phyloP scores from a whole-genome alignment of 2,888 invertebrate species.

The Drosophila atroscutellata region DNA sequence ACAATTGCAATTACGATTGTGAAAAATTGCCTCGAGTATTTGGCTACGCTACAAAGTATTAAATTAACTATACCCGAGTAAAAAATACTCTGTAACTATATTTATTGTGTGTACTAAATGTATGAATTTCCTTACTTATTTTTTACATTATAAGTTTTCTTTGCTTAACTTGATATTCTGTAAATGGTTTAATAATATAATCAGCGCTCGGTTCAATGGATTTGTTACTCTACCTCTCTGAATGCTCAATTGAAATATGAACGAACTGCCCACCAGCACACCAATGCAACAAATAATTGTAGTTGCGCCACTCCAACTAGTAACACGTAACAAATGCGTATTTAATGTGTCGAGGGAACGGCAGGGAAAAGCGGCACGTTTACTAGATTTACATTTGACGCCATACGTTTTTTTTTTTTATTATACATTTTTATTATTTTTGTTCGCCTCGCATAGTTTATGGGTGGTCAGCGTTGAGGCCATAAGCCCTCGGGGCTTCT shows the following conservation, averaged over 20 bases:
- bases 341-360: conserved; percentile 75
- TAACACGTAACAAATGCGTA: conserved; percentile 80
- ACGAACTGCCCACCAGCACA: conserved; percentile 55
- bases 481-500: conserved; percentile 67
- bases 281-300: conserved; percentile 35
- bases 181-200: not conserved
- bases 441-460: conserved; percentile 55
- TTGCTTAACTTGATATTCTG: not conserved
- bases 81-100: conserved; percentile 27
- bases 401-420: conserved; percentile 51
- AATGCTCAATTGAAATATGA: conserved; percentile 64
- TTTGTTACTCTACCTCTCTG: not conserved
- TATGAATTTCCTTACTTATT: not conserved
- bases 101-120: not conserved
- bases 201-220: not conserved
- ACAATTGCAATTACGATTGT: conserved; percentile 74
- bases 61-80: conserved; percentile 19
- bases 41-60: conserved; percentile 37
- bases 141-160: not conserved
- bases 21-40: conserved; percentile 51
- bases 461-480: conserved; percentile 77
- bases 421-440: conserved; percentile 11
- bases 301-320: conserved; percentile 49
- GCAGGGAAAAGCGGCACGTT: conserved; percentile 26
- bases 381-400: conserved; percentile 73